A percentile compares a stretch with the other conserved stretches of the same genome.
phyloP scores from a whole-genome alignment of 2,888 invertebrate species.

The Drosophila kuntzei region DNA sequence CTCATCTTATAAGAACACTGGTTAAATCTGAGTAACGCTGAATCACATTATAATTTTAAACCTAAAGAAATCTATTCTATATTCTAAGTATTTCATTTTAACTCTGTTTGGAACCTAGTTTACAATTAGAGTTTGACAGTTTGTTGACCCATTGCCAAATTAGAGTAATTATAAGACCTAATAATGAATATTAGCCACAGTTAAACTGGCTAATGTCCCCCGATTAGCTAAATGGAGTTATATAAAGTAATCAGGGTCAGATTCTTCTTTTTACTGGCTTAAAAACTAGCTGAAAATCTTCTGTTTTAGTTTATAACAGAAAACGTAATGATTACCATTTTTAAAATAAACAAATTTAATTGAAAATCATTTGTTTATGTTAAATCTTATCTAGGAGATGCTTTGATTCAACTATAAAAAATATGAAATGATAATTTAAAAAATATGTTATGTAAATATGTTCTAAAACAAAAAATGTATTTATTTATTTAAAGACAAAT shows the following conservation, averaged over 20 bases:
- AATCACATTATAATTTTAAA: neutral
- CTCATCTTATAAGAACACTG: neutral
- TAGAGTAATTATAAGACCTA: neutral
- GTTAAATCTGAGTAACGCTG: neutral
- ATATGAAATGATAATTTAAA: too few species aligned
- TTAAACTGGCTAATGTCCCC: neutral
- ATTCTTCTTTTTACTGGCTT: neutral
- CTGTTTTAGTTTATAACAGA: neutral
- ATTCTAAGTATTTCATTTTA: neutral
- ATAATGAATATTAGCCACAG: neutral
- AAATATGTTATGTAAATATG: too few species aligned
- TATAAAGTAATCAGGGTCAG: neutral
- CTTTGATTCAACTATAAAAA: too few species aligned
- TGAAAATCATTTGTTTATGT: neutral
- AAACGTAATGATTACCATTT: neutral
- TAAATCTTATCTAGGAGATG: too few species aligned
- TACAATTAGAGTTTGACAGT: neutral
- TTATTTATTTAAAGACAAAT: too few species aligned
- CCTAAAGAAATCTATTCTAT: neutral
- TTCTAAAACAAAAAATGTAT: too few species aligned
- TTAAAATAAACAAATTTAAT: neutral
- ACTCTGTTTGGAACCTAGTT: neutral
- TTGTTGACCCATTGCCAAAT: conserved; percentile 5
- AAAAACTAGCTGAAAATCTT: neutral
- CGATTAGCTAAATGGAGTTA: neutral